A percentile compares a stretch with the other conserved stretches of the same genome.
phyloP scores from a whole-genome alignment of 2,888 invertebrate species.

The Escarpia spicata region DNA sequence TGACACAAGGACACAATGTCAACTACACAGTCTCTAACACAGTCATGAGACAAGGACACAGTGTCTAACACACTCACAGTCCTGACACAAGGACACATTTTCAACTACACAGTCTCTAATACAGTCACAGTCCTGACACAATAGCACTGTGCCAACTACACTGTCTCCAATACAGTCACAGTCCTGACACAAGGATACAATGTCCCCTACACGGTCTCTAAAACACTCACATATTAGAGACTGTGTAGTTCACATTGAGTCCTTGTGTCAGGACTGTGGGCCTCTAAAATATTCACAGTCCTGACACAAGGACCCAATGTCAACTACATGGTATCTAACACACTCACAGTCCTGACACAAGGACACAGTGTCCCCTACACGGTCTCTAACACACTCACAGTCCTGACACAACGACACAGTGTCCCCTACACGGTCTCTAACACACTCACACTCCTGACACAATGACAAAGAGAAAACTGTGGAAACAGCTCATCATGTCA shows the following conservation, averaged over 20 bases:
- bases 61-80: no score
- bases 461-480: no score
- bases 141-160: not conserved
- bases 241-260: not conserved
- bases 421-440: no score
- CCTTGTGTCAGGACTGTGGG: slow-evolving; percentile 67
- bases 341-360: no score
- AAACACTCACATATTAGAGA: no score
- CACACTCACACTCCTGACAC: not conserved
- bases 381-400: no score
- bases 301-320: slow-evolving; percentile 61
- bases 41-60: not conserved
- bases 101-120: not conserved
- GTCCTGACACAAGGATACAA: no score
- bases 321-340: no score
- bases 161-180: not conserved
- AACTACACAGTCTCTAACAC: not conserved
- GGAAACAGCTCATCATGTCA: no score
- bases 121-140: not conserved
- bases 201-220: no score
- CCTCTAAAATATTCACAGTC: slow-evolving; percentile 59
- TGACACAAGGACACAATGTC: not conserved
- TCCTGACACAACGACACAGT: not conserved
- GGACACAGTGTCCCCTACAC: no score
- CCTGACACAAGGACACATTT: not conserved